phyloP scores from a whole-genome alignment of 2,888 invertebrate species.

The Cyclophora albipunctata region DNA sequence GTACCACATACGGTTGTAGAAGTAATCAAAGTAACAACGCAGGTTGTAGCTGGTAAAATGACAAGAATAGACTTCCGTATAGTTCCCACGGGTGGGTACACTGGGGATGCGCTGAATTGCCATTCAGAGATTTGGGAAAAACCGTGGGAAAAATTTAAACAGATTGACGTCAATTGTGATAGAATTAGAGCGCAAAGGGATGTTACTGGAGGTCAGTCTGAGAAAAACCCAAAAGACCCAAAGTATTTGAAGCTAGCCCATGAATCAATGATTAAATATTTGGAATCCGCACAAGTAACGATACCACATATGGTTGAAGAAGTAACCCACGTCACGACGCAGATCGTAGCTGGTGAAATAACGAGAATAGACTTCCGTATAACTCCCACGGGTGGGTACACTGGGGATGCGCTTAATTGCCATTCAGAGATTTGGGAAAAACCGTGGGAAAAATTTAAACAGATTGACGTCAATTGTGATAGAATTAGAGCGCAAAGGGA shows the following conservation, averaged over 20 bases:
- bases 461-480: constrained; percentile 24
- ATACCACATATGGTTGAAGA: constrained; percentile 9
- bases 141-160: constrained; percentile 19
- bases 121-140: constrained; percentile 21
- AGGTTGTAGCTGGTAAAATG: constrained; percentile 63
- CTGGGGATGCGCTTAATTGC: constrained; percentile 19
- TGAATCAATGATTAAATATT: constrained; percentile 27
- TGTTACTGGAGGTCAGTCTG: constrained; percentile 9
- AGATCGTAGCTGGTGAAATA: constrained; percentile 23
- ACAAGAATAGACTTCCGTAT: constrained; percentile 72
- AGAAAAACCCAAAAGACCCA: constrained; percentile 23
- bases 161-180: constrained; percentile 14
- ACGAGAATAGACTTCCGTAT: constrained; percentile 23
- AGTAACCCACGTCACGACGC: constrained; percentile 21
- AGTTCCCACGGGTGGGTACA: constrained; percentile 55
- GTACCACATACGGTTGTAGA: constrained; percentile 30
- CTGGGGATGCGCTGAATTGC: constrained; percentile 17
- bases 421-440: constrained; percentile 30
- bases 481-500: constrained; percentile 1
- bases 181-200: constrained; percentile 11
- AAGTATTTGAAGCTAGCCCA: constrained; percentile 20
- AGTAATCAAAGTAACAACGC: constrained; percentile 44
- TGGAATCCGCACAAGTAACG: constrained; percentile 7
- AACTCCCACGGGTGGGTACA: not conserved
- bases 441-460: constrained; percentile 24